Conservation (phyloP, 1,140 invertebrate genomes). For the Pentalonia nigronervosa region DNA sequence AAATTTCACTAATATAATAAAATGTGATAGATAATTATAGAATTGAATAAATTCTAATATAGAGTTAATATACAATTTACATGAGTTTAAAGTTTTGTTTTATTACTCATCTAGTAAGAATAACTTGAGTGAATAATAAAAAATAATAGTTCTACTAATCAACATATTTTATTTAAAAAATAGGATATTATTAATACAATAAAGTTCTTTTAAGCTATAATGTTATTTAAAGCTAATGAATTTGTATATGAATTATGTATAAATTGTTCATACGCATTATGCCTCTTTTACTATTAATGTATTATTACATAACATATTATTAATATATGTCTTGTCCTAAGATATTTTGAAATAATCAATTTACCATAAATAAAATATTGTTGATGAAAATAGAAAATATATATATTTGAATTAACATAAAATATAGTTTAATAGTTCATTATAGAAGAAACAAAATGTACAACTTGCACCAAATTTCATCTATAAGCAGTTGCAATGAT, state of each 20-base stretch:
- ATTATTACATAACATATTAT: not conserved
- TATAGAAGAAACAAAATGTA: not conserved
- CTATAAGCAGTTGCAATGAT: not conserved
- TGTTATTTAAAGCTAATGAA: not conserved
- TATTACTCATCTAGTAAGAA: not conserved
- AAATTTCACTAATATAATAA: not conserved
- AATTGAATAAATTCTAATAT: not conserved
- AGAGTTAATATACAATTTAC: not conserved
- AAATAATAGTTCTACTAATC: not conserved
- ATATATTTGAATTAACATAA: not conserved
- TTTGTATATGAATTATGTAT: not conserved
- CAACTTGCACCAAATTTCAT: not conserved
- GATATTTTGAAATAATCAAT: not conserved
- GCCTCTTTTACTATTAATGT: not conserved
- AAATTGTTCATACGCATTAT: not conserved
- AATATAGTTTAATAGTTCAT: not conserved
- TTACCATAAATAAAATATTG: not conserved
- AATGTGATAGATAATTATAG: not conserved
- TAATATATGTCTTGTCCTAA: not conserved
- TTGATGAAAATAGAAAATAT: not conserved
- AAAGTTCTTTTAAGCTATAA: not conserved
- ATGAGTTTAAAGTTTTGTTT: not conserved
- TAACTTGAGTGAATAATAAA: not conserved
- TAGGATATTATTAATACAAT: slow-evolving; percentile 11
- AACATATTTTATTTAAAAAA: slow-evolving; percentile 15